These are phyloP conservation scores for Anthonomus grandis DNA, from an alignment of 1,140 invertebrate species.

Conservation along the genomic window DNA sequence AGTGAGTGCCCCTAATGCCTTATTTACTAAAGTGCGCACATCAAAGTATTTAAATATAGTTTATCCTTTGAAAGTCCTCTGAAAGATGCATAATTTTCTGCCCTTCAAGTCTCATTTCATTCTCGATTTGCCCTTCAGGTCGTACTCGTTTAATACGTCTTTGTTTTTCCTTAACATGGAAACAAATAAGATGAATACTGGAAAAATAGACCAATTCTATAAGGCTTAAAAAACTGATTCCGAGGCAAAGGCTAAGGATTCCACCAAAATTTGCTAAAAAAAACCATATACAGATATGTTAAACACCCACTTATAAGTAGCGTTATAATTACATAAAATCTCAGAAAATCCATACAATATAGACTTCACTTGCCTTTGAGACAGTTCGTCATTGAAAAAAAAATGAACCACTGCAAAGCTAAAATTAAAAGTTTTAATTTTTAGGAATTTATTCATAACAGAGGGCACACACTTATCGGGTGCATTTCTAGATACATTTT, in stretches of 20 bases:
- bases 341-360: constrained; percentile 33
- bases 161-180: constrained; percentile 10
- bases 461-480: not conserved
- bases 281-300: not conserved
- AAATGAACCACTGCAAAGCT: constrained; percentile 29
- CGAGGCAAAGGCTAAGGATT: constrained; percentile 71
- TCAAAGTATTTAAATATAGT: too few species aligned
- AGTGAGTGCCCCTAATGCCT: too few species aligned
- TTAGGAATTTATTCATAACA: too few species aligned
- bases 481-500: too few species aligned
- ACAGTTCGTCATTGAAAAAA: constrained; percentile 19
- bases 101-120: too few species aligned
- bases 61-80: too few species aligned
- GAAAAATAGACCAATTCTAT: constrained; percentile 34
- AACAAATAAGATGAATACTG: constrained; percentile 15
- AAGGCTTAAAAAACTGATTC: constrained; percentile 73
- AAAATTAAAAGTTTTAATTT: constrained; percentile 1
- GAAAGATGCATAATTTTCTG: too few species aligned
- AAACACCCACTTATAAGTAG: not conserved
- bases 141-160: too few species aligned
- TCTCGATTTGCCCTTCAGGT: too few species aligned
- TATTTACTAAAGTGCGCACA: too few species aligned
- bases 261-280: constrained; percentile 63
- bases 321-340: constrained; percentile 31
- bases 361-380: constrained; percentile 19